Evolutionary conservation across 1,140 invertebrate species (phyloP).

Genomic region (Lysiphlebus fabarum): DNA sequence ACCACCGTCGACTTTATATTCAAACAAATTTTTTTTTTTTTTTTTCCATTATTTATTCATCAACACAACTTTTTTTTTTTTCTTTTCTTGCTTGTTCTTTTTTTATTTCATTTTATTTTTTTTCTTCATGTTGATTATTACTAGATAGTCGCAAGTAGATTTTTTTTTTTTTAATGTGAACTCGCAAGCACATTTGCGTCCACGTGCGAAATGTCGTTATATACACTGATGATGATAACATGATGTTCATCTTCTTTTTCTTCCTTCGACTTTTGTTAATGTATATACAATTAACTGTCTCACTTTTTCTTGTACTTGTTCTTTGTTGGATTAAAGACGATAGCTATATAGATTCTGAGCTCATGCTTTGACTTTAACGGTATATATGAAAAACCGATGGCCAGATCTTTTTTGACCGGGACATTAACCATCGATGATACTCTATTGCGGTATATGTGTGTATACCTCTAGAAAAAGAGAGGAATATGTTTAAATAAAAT

Average conservation of each 20-base stretch:
- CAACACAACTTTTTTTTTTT: neutral
- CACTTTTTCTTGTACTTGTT: too few species aligned
- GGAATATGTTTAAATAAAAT: neutral
- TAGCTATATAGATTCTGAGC: too few species aligned
- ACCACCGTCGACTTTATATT: too few species aligned
- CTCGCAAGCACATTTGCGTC: conserved; percentile 1
- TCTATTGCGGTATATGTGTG: conserved; percentile 16
- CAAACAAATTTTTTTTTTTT: neutral
- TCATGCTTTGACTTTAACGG: neutral
- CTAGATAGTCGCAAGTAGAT: too few species aligned
- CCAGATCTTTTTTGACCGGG: neutral
- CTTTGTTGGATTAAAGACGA: too few species aligned
- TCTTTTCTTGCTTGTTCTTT: neutral
- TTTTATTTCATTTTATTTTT: too few species aligned
- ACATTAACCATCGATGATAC: conserved; percentile 17
- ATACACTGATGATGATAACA: conserved; percentile 14
- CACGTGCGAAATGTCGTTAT: conserved; percentile 29
- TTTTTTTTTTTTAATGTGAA: too few species aligned
- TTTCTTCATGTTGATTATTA: neutral
- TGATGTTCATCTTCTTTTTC: conserved; percentile 11
- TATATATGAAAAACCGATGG: conserved; percentile 12
- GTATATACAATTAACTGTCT: too few species aligned
- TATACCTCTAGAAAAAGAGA: neutral
- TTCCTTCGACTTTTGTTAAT: neutral
- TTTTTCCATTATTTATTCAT: neutral